Base-by-base conservation (phyloP, 2,113 vertebrate genomes). In the Bungarus multicinctus region DNA sequence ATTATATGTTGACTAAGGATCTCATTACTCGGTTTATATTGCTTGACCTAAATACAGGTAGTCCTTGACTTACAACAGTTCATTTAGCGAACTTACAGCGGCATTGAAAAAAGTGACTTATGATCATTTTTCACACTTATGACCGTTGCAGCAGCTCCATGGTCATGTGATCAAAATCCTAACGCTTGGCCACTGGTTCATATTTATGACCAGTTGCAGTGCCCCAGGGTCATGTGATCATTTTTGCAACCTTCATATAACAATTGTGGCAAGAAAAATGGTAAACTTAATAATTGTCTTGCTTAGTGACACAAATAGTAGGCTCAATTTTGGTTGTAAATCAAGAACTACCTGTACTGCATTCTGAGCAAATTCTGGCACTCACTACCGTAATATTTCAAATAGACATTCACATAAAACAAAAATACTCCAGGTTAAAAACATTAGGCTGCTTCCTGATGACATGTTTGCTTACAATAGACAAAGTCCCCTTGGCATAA, bases 391-490 rank as follows among this genome's bases (percentile, higher is more conserved):
- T n/a, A 43, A 20, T 81, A 81, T 81, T 81, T 81, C 74, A 81
- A 81, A 22, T 92, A 0, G 0, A 30, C 18, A 39, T 92, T 88
- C 92, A 34, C 1, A 0, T 87, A 91, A 94, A 94, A 90, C 27
- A 50, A 47, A 64, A 50, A 50, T 30, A 45, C 8, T 54, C 20
- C 5, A 50, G 45, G 45, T 85, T 57, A n/a, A 43, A 86, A 30
- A 23, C 14, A 34, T 64, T 25, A 90, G 4, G 16, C 43, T 47
- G 7, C 25, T 50, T 50, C 25, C 20, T 90, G n/a, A 4, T 55
- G 92, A 39, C 16, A 22, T 92, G 60, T 55, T 91, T 94, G 91
- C 91, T 94, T 92, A 69, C 47, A 88, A 90, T 88, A 85, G 86
- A 93, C 93, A 94, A 25, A 30, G 88, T 91, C 92, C 85, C 45